Evolutionary conservation across 2,797 vertebrate genomes (phyloP).

Genomic region (Channa striata): DNA sequence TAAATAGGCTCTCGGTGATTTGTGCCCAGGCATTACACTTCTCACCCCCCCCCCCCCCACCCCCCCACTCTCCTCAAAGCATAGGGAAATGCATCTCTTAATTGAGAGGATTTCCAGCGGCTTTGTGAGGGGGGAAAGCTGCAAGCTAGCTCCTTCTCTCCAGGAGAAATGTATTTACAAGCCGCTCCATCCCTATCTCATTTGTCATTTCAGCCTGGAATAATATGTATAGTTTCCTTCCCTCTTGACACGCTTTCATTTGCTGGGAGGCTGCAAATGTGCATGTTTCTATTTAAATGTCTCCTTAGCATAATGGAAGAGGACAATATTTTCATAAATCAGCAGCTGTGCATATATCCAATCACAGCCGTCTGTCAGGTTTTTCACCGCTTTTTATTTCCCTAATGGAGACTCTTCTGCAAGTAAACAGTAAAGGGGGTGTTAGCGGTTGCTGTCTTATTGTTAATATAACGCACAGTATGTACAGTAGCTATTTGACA

Average conservation of each 20-base stretch:
- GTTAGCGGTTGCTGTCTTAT: slow-evolving; percentile 7
- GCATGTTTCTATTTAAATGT: slow-evolving; percentile 64
- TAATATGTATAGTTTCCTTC: slow-evolving; percentile 69
- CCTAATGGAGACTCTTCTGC: slow-evolving; percentile 25
- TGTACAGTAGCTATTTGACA: not conserved
- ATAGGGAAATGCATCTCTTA: slow-evolving; percentile 64
- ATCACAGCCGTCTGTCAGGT: slow-evolving; percentile 29
- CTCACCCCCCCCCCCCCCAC: too few relatives aligned
- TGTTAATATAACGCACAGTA: not conserved
- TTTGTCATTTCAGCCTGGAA: slow-evolving; percentile 73
- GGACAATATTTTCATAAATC: slow-evolving; percentile 71
- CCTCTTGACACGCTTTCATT: slow-evolving; percentile 69
- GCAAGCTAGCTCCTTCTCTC: slow-evolving; percentile 46
- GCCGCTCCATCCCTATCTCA: slow-evolving; percentile 52
- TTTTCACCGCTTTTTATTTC: slow-evolving; percentile 12
- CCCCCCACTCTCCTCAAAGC: slow-evolving; percentile 54
- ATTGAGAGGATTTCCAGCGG: slow-evolving; percentile 76
- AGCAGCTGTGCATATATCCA: slow-evolving; percentile 53
- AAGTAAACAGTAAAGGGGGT: slow-evolving; percentile 14
- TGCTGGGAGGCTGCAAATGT: slow-evolving; percentile 61
- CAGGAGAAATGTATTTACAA: slow-evolving; percentile 75
- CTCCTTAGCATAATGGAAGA: slow-evolving; percentile 62
- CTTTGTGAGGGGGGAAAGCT: slow-evolving; percentile 55
- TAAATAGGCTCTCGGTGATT: slow-evolving; percentile 72
- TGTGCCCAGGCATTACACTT: slow-evolving; percentile 68